Percentiles rank a stretch among this genome's conserved stretches.
These are phyloP conservation scores for Myotis pilosus DNA, from an alignment of 2,797 vertebrate species.

Conservation along the genomic window DNA sequence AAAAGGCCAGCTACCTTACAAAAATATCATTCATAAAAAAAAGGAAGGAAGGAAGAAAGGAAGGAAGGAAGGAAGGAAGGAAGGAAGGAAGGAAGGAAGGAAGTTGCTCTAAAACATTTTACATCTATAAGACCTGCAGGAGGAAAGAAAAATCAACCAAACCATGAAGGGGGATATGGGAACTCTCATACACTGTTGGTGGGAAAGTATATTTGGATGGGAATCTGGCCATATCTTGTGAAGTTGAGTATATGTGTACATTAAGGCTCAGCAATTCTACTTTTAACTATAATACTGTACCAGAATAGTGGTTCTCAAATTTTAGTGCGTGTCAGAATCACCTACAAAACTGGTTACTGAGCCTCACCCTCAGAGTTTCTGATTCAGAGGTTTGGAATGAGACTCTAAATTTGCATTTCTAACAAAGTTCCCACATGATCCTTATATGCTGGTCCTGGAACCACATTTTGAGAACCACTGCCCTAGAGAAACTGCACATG, in stretches of 20 bases:
- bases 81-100: background rate
- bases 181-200: background rate
- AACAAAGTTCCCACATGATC: conserved; percentile 17
- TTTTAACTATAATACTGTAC: background rate
- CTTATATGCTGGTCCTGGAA: background rate
- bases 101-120: conserved; percentile 11
- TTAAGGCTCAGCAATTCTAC: background rate
- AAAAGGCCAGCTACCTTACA: background rate
- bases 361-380: background rate
- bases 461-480: background rate
- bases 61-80: background rate
- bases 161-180: background rate
- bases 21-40: background rate
- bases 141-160: background rate
- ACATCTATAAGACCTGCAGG: background rate
- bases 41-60: background rate
- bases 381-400: background rate
- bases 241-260: background rate
- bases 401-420: conserved; percentile 1
- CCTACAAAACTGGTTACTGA: background rate
- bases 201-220: background rate
- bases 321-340: background rate
- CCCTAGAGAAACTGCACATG: conserved; percentile 3
- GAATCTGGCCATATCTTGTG: background rate
- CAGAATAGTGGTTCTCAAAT: background rate